Conservation (phyloP, 2,113 vertebrate species). For the Nyctibius bracteatus region DNA sequence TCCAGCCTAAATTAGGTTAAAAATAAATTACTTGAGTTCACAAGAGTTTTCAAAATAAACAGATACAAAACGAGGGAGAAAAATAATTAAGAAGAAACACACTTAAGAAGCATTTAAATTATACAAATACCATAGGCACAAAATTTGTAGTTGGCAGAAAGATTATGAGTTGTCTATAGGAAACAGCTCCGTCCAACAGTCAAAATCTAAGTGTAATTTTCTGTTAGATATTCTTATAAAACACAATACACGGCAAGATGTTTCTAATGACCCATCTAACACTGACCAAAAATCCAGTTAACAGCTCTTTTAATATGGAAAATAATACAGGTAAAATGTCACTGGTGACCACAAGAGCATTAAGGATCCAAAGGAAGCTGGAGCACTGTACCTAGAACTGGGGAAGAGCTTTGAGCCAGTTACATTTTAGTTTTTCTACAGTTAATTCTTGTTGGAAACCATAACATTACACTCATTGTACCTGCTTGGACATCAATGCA, state of each 20-base stretch:
- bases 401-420: background rate
- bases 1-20: background rate
- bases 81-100: background rate
- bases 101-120: background rate
- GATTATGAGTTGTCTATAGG: background rate
- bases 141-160: background rate
- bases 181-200: background rate
- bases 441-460: background rate
- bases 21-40: background rate
- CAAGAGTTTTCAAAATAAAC: background rate
- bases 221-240: background rate
- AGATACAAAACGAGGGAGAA: background rate
- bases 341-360: background rate
- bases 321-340: background rate
- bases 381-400: background rate
- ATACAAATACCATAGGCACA: background rate
- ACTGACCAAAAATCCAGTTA: background rate
- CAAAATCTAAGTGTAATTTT: background rate
- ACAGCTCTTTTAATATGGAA: background rate
- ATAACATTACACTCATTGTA: background rate
- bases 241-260: fast-evolving
- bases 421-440: background rate
- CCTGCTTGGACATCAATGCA: background rate
- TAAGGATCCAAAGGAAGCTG: background rate
- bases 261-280: background rate